Evolutionary conservation across 2,888 invertebrate species (phyloP), one percentile per base, ranked within the genome.

Genomic region (Blastobasis adustella): DNA sequence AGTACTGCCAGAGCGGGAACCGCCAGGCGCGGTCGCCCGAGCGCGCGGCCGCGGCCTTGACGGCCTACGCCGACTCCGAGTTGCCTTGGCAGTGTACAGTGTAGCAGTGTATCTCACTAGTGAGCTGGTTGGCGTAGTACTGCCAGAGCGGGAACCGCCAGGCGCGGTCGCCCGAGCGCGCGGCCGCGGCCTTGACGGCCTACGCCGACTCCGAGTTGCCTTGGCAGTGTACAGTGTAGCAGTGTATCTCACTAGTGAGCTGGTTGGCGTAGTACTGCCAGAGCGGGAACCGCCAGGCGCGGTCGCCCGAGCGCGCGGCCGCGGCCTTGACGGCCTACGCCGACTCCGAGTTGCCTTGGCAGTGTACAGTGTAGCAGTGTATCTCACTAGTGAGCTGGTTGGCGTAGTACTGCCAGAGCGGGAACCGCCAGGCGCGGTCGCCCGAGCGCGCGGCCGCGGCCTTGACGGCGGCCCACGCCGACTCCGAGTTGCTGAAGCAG

Each of bases 21-120:
- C 95, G 81, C 96, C 96, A 96, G 4, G 95, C 91, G 4, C 96
- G 80, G 82, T 96, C 96, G 0, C 96, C 96, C 5, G 92, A 90
- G 59, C 71, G 72, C 56, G 90, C 90, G 23, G 94, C 93, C 45
- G 95, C 94, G 58, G 85, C 80, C 46, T 90, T 87, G 69, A 93
- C 79, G 48, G 87, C 72, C 93, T 93, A 96, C 7, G 92, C 78
- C 0, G 76, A 73, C 57, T 90, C 90, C 0, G 90, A 90, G 69
- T 92, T 93, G 47, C 92, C 23, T 23, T 2, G 23, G 23, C 23
- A 23, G 23, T 1, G 23, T 23, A 23, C 3, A 23, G 23, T 23
- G 23, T 23, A 3, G 3, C 23, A 23, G 23, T 23, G 23, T 23
- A 23, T 23, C 61, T 54, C 8, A 81, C 85, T 79, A 45, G 89